Conservation (phyloP, 2,888 invertebrate species). For the Stenoptilia bipunctidactyla region DNA sequence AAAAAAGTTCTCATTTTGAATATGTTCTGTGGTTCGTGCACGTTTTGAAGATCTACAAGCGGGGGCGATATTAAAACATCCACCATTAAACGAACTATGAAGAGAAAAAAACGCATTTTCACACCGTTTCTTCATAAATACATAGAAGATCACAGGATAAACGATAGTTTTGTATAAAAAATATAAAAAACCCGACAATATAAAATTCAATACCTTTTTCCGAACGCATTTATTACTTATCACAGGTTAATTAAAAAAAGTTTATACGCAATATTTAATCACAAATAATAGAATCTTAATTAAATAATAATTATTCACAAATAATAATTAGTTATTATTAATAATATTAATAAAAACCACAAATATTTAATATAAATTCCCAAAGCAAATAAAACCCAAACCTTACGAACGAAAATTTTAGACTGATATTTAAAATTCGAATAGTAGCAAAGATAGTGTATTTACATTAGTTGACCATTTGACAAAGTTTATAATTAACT, state of each 20-base stretch:
- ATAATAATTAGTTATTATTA: constrained; percentile 23
- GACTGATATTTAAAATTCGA: constrained; percentile 66
- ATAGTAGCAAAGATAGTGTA: constrained; percentile 54
- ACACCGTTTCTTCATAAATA: constrained; percentile 27
- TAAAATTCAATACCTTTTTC: constrained; percentile 23
- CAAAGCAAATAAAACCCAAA: constrained; percentile 55
- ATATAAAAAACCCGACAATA: constrained; percentile 38
- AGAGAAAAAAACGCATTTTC: constrained; percentile 54
- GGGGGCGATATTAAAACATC: constrained; percentile 5
- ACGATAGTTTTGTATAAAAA: constrained; percentile 33
- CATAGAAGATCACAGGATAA: constrained; percentile 25
- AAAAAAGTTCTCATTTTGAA: constrained; percentile 12
- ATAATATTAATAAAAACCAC: constrained; percentile 25
- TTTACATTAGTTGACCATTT: constrained; percentile 71
- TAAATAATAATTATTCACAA: constrained; percentile 25
- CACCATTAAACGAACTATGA: constrained; percentile 49
- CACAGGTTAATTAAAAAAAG: constrained; percentile 34
- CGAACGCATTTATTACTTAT: constrained; percentile 26
- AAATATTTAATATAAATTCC: constrained; percentile 32
- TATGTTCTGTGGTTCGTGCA: constrained; percentile 14
- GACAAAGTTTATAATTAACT: constrained; percentile 59
- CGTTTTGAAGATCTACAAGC: constrained; percentile 19
- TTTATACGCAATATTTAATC: constrained; percentile 53
- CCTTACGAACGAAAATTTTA: constrained; percentile 66
- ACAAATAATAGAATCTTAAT: constrained; percentile 34